phyloP scores from a whole-genome alignment of 2,797 vertebrate species.

The Chaunax sp. region DNA sequence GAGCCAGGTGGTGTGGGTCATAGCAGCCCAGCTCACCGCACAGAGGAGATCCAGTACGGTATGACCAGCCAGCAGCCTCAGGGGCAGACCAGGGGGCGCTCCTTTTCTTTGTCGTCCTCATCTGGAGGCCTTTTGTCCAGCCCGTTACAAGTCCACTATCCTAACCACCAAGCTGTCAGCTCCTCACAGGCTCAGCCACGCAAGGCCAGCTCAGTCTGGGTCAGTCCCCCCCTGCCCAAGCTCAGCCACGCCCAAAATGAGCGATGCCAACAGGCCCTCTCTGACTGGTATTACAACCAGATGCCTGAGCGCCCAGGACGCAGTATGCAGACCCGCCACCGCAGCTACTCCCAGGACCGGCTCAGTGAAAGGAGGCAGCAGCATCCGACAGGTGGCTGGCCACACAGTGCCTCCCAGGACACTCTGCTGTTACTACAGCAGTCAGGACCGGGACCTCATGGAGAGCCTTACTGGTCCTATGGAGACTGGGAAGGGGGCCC shows the following conservation, averaged over 20 bases:
- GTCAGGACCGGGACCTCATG: conserved; percentile 77
- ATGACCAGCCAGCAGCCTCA: conserved; percentile 81
- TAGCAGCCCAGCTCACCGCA: conserved; percentile 81
- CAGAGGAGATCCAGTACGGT: conserved; percentile 86
- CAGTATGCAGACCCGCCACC: conserved; percentile 86
- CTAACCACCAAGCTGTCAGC: conserved; percentile 75
- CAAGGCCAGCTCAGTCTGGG: conserved; percentile 68
- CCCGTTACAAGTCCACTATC: conserved; percentile 80
- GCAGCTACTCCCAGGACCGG: conserved; percentile 94
- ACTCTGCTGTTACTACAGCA: conserved; percentile 90
- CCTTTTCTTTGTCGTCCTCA: conserved; percentile 82
- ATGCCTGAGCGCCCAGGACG: conserved; percentile 81
- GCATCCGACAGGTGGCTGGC: conserved; percentile 83
- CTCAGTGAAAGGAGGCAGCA: conserved; percentile 83
- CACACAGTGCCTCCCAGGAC: conserved; percentile 95
- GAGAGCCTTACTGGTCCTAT: conserved; percentile 76
- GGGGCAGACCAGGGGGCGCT: conserved; percentile 79
- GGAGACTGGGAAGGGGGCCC: conserved; percentile 71
- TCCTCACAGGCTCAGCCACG: conserved; percentile 56
- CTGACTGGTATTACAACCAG: conserved; percentile 93
- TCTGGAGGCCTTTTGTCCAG: conserved; percentile 80
- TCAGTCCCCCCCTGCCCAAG: conserved; percentile 59
- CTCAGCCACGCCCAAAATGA: conserved; percentile 76
- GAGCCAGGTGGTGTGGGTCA: conserved; percentile 81
- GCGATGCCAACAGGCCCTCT: conserved; percentile 91